Base-by-base conservation (phyloP, 92 coral and sea anemone genomes). In the Galaxea fascicularis region DNA sequence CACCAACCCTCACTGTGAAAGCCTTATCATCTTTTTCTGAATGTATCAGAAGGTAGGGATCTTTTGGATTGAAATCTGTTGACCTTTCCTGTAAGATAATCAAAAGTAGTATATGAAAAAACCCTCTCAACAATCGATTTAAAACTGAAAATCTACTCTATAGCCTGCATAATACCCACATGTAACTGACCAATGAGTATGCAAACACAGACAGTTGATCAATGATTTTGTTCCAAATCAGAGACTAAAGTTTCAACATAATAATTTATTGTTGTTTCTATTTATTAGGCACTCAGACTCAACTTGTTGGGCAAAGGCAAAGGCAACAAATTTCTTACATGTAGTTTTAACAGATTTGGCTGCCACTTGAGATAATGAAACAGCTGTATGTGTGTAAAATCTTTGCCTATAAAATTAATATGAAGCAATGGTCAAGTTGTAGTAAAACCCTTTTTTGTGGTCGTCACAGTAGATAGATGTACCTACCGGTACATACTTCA, bases 1-100 rank as follows among this genome's bases (percentile, higher is more conserved):
- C 77, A 24, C 77, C 77, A 47, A 73, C 77, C 63, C 47, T 73
- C 39, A 73, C 41, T n/a, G 77, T 73, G 77, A 45, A 73, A 65
- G 29, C 80, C 51, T 75, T 25, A 57, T 56, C 79, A 74, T 22
- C 66, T 18, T 28, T 59, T 54, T 17, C 51, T 16, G 79, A 27
- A 51, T 74, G 66, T 15, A 74, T 26, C 79, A 74, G 26, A 74
- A 74, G n/a, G n/a, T n/a, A n/a, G n/a, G n/a, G n/a, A n/a, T n/a
- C n/a, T n/a, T n/a, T n/a, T n/a, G n/a, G n/a, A 20, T 27, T 74
- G 64, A 74, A 57, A 49, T 51, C 20, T 74, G 79, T 17, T 53
- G 79, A 41, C 11, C 10, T 49, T 28, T 51, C 78, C 78, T 73
- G 11, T 44, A 70, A 3, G 29, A 70, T 52, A 52, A 52, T 52